phyloP scores from a whole-genome alignment of 2,888 invertebrate genomes.

The Muschampia plurimacula region DNA sequence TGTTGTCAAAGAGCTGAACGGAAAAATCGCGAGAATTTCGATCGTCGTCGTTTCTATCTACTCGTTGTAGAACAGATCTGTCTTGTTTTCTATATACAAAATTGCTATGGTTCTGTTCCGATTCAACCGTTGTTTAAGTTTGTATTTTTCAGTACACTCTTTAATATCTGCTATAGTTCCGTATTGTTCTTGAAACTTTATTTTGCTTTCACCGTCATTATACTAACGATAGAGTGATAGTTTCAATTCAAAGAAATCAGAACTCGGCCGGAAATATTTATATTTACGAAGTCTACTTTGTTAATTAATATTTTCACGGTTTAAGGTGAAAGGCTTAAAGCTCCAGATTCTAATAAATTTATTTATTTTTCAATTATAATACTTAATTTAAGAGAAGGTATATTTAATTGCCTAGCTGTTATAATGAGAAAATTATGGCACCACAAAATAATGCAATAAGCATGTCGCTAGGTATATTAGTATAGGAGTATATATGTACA shows the following conservation, averaged over 20 bases:
- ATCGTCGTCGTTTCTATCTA: constrained; percentile 6
- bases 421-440: too few relatives aligned
- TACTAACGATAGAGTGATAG: not conserved
- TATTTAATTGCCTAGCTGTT: too few relatives aligned
- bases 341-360: too few relatives aligned
- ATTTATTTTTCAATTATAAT: too few relatives aligned
- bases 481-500: too few relatives aligned
- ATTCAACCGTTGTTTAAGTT: not conserved
- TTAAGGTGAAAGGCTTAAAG: too few relatives aligned
- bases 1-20: constrained; percentile 17
- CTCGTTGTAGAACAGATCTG: not conserved
- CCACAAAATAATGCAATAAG: too few relatives aligned
- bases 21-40: constrained; percentile 2
- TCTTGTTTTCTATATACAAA: not conserved
- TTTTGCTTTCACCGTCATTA: constrained; percentile 1
- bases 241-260: not conserved
- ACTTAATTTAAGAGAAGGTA: too few relatives aligned
- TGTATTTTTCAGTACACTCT: not conserved
- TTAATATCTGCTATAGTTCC: not conserved
- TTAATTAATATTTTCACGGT: too few relatives aligned
- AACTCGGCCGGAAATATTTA: not conserved
- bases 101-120: not conserved
- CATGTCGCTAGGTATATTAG: too few relatives aligned
- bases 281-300: too few relatives aligned
- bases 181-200: not conserved